These are phyloP conservation scores for Acheta domesticus DNA, from an alignment of 2,888 invertebrate genomes.

Conservation along the genomic window DNA sequence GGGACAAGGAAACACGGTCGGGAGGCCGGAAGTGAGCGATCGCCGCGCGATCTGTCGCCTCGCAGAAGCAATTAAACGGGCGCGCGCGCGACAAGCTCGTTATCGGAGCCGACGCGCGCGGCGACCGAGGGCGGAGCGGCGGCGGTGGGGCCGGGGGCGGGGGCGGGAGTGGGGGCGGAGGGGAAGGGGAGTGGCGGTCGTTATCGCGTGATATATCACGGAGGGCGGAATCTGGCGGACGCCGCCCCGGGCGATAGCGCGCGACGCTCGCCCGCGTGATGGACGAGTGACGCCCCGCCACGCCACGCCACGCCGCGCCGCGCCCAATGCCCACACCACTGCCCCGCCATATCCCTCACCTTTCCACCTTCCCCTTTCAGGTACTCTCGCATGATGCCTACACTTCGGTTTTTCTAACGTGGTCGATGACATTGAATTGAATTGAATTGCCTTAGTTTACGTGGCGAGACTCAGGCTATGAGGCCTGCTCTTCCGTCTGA, in stretches of 20 bases:
- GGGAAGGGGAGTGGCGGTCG: neutral
- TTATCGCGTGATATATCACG: neutral
- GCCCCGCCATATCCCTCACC: no score
- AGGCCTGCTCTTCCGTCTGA: no score
- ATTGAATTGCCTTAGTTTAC: no score
- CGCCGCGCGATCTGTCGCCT: conserved; percentile 1
- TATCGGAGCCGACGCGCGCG: neutral
- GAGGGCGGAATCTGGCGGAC: neutral
- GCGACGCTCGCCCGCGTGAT: neutral
- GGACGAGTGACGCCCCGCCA: neutral
- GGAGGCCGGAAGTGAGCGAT: neutral
- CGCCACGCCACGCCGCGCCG: neutral
- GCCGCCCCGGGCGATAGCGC: neutral
- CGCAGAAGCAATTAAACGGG: neutral
- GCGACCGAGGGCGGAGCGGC: neutral
- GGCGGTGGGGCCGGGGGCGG: neutral
- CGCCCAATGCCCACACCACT: neutral
- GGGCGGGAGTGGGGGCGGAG: neutral
- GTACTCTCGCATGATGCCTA: no score
- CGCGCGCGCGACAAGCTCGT: neutral
- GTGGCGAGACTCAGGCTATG: no score
- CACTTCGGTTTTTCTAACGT: no score
- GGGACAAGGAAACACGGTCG: no score
- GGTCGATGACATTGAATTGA: no score
- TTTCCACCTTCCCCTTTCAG: no score